Base-by-base conservation (phyloP, 1,140 invertebrate species). In the Druon quercuslanigerum region DNA sequence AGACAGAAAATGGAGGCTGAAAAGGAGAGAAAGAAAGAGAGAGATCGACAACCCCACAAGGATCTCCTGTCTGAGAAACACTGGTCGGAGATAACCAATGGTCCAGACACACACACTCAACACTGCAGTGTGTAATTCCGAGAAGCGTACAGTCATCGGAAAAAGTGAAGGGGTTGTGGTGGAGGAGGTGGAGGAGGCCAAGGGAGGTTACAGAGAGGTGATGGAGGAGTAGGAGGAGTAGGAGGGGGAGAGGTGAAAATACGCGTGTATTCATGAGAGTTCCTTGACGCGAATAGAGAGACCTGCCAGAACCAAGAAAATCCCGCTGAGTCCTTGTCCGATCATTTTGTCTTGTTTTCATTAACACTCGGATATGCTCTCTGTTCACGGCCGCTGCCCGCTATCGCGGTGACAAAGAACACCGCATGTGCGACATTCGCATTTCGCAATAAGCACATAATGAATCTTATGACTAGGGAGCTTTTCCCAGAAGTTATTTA, bases 91-190 rank as follows among this genome's bases (percentile, higher is more conserved):
- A 83, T 85, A 86, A 84, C 74, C 82, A 77, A 83, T 86, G 83
- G 83, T 82, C 82, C 83, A 79, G 82, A 84, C 79, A 71, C 79
- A 80, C 77, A 74, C 71, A 79, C 70, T 25, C 25, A 51, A 33
- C 50, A 51, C 77, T 83, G 81, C 85, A 86, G 77, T 75, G 79
- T 80, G 82, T 83, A 86, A 84, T 90, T 91, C 90, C 85, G 71
- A 90, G 90, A 90, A 90, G 79, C 76, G 89, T 91, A 90, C 89
- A 91, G 88, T 90, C 90, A 79, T 82, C 46, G 81, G 76, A 82
- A 89, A 87, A 89, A 90, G 86, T 87, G 85, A 83, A 82, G 82
- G 78, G 79, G 74, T 74, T 72, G 72, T 33, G 3, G 50, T 54
- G 77, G 57, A 54, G 19, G n/a, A 2, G 56, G 33, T 40, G 50